Evolutionary conservation across 2,888 invertebrate genomes (phyloP).

Genomic region (Drosophila cyrtoloma): DNA sequence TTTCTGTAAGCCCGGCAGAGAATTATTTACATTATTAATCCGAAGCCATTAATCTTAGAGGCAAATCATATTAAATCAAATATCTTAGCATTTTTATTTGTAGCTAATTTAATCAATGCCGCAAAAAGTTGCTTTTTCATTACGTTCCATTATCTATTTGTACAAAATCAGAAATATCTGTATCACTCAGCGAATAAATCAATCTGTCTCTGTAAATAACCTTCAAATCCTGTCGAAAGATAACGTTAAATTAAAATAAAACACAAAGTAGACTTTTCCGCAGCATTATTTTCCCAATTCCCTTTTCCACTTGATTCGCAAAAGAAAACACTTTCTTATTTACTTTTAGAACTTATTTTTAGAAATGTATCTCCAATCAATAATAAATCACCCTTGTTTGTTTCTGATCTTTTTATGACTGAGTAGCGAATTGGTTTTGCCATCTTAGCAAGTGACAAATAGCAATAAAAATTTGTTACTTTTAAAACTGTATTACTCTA

Average conservation of each 20-base stretch:
- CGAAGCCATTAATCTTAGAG: not conserved
- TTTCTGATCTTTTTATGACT: not conserved
- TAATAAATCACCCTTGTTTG: not conserved
- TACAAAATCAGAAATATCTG: not conserved
- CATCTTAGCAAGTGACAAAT: constrained; percentile 1
- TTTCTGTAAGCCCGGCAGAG: not conserved
- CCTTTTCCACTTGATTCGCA: not conserved
- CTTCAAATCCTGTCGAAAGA: not conserved
- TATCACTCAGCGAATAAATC: not conserved
- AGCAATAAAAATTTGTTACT: constrained; percentile 11
- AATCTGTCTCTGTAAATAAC: not conserved
- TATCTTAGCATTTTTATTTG: not conserved
- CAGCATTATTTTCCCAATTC: not conserved
- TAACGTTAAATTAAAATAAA: not conserved
- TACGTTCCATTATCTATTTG: not conserved
- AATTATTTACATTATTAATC: not conserved
- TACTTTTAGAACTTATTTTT: not conserved
- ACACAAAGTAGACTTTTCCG: not conserved
- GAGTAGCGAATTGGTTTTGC: not conserved
- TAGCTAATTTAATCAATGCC: not conserved
- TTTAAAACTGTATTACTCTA: constrained; percentile 15
- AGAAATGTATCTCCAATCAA: not conserved
- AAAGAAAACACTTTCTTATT: not conserved
- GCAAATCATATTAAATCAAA: not conserved
- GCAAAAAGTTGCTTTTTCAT: not conserved